Base-by-base conservation (phyloP, 2,113 vertebrate species). In the Pelodiscus sinensis region DNA sequence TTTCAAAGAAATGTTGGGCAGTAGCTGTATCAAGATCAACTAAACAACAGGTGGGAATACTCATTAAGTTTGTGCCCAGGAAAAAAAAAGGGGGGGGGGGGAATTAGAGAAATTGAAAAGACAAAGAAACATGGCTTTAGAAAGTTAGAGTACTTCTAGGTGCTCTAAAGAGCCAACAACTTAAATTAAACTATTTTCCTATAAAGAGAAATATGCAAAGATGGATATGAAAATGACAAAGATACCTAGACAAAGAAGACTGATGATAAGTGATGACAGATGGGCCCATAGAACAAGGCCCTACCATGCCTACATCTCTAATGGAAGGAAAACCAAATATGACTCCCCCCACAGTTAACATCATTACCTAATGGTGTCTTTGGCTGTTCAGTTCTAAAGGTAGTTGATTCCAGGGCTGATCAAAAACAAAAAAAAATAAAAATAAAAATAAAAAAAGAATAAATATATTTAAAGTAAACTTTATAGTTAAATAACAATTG, bases 341-440 rank as follows among this genome's bases (percentile, higher is more conserved):
- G 75, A 86, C 21, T 60, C 65, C 50, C 78, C 15, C 44, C 10
- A 60, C 56, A 93, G 78, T 87, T 86, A 88, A 25, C 31, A 57
- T 51, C 68, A 94, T 97, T 98, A 98, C 96, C 97, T 97, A 86
- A 78, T 84, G 94, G 92, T 90, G 96, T 57, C 89, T 96, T 95
- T 52, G 94, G 78, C 96, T 97, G 90, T 79, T 96, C 95, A 89
- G 94, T 90, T 88, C 89, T 96, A 90, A 96, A 91, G 0, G 71
- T 96, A 96, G 96, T 24, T 18, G 57, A 55, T 90, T 97, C 97
- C 94, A 95, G 93, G 82, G 90, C 96, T 98, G 81, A 87, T 89
- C 92, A 94, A 85, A 2, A 2, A 86, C 79, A 92, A 94, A 96
- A 96, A 1, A 94, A 87, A 82, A 87, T 91, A 13, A 88, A 89